These are phyloP conservation scores for Bujurquina vittata DNA, from an alignment of 2,113 vertebrate genomes.

Conservation along the genomic window DNA sequence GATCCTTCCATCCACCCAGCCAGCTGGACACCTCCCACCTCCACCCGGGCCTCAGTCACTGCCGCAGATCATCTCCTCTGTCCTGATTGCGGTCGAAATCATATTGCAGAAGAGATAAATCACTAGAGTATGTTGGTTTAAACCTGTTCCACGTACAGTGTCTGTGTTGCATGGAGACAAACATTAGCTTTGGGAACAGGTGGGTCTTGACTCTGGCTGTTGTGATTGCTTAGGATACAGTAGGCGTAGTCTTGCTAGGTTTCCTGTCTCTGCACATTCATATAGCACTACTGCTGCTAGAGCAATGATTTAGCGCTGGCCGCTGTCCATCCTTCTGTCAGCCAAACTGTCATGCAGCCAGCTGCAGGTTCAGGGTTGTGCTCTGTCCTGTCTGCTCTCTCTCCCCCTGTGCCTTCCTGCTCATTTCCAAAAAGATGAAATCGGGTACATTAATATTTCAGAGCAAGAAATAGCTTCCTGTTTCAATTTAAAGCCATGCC, in stretches of 20 bases:
- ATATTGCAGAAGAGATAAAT: conserved; percentile 46
- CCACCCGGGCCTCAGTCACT: conserved; percentile 14
- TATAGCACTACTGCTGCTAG: conserved; percentile 64
- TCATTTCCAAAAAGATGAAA: conserved; percentile 57
- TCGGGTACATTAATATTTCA: conserved; percentile 2
- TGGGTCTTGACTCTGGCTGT: conserved; percentile 34
- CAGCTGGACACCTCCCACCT: conserved; percentile 13
- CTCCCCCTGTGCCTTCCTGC: conserved; percentile 74
- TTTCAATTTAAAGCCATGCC: conserved; percentile 41
- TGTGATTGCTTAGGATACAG: conserved; percentile 22
- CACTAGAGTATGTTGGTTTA: conserved; percentile 28
- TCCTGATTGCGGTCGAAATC: conserved; percentile 28
- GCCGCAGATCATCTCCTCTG: conserved; percentile 42
- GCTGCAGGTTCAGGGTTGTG: conserved; percentile 45
- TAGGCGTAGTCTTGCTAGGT: conserved; percentile 44
- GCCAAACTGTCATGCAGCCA: conserved; percentile 42
- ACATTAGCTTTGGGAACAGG: conserved; percentile 4
- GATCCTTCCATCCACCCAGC: conserved; percentile 12
- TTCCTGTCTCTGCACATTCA: conserved; percentile 19
- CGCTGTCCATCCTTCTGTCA: conserved; percentile 58
- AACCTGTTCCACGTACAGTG: conserved; percentile 14
- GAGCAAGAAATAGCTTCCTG: conserved; percentile 18
- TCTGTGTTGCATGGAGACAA: conserved; percentile 27
- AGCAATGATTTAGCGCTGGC: conserved; percentile 74
- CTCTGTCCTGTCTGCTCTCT: conserved; percentile 55